Base-by-base conservation (phyloP, 2,113 vertebrate species). In the Zingel zingel region DNA sequence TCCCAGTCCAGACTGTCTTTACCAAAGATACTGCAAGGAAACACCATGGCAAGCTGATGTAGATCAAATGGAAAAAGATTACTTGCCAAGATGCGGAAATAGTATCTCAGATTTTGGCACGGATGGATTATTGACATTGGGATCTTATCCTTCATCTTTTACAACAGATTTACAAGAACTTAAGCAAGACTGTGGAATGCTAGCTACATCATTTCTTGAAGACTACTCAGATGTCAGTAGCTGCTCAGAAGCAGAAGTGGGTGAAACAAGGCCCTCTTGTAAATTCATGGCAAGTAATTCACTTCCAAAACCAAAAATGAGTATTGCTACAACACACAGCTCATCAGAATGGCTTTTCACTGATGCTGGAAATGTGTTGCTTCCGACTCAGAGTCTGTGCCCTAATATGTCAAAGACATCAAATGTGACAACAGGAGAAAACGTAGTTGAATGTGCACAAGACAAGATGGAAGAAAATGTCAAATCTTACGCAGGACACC, bases 141-240 rank as follows among this genome's bases (percentile, higher is more conserved):
- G 57, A 82, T 64, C 83, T 43, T 85, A 83, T 66, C 62, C 88
- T 25, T 83, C 88, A 69, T 54, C 79, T 25, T 84, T 89, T 87
- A 77, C 82, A 71, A 57, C 69, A 67, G 67, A 93, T 69, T 88
- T 92, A n/a, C 82, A 91, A 79, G 85, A 71, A 73, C 67, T 90
- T 67, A 87, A 85, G 61, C 87, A 92, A 80, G 91, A 94, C 68
- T 86, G 88, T 89, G 84, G 64, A 72, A 74, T 91, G 14, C 68
- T 90, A 67, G 67, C 77, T 47, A 47, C 85, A 71, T 83, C 84
- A 15, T 83, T 84, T 90, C 82, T 93, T 65, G 93, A 90, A 5
- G 83, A 89, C 74, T 95, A 90, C 77, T 94, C 94, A 0, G 93
- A 95, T 88, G 88, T 95, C 59, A 95, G 93, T 80, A 96, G 91